Evolutionary conservation across 2,797 vertebrate genomes (phyloP).

Genomic region (Vultur gryphus): DNA sequence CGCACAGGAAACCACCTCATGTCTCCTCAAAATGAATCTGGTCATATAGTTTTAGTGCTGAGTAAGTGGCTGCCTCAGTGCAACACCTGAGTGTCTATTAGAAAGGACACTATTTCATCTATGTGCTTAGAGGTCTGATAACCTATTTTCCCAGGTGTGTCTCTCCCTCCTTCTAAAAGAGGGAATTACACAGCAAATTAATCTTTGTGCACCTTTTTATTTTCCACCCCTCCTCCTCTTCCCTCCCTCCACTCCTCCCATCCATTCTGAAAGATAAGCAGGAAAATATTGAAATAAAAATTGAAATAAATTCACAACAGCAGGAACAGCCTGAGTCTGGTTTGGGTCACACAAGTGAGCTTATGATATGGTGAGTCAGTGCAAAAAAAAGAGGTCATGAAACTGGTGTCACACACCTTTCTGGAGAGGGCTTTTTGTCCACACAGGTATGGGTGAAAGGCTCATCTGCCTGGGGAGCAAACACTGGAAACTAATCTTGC

Average conservation of each 20-base stretch:
- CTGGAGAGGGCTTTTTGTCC: background rate
- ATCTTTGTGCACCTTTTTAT: background rate
- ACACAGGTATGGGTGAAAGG: background rate
- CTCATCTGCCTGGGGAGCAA: background rate
- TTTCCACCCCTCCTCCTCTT: background rate
- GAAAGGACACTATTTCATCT: background rate
- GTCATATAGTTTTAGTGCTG: background rate
- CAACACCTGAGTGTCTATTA: background rate
- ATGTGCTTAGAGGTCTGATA: background rate
- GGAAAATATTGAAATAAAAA: background rate
- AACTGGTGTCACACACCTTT: background rate
- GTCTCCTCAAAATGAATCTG: background rate
- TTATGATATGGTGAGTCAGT: background rate
- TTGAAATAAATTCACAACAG: background rate
- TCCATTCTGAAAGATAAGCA: background rate
- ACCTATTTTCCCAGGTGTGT: background rate
- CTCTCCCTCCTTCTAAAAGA: background rate
- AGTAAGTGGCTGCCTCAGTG: background rate
- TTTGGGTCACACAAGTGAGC: background rate
- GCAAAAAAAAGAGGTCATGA: background rate
- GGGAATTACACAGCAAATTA: constrained; percentile 21
- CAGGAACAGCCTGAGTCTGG: background rate
- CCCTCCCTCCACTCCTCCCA: background rate
- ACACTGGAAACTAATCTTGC: background rate
- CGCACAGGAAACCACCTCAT: background rate